phyloP scores from a whole-genome alignment of 2,888 invertebrate species.

The Tenthredo notha region DNA sequence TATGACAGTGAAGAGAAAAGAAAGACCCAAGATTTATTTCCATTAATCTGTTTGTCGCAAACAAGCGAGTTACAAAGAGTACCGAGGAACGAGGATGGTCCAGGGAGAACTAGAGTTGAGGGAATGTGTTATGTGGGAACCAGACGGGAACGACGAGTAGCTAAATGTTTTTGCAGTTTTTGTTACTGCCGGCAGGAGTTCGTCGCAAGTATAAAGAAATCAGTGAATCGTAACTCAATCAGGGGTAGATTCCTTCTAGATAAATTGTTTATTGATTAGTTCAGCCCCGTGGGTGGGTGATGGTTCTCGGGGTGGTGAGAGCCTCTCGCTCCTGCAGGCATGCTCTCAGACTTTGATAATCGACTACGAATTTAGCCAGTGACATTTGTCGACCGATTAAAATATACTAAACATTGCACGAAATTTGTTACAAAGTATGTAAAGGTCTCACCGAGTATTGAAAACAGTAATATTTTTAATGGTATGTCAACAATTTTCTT shows the following conservation, averaged over 20 bases:
- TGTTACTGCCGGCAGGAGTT: conserved; percentile 24
- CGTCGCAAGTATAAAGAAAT: conserved; percentile 53
- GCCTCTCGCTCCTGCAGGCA: conserved; percentile 4
- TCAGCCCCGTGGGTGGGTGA: conserved; percentile 27
- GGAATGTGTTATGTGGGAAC: conserved; percentile 50
- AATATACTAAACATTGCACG: too few species aligned
- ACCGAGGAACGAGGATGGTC: conserved; percentile 18
- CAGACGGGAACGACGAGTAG: conserved; percentile 47
- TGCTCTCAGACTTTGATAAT: neutral
- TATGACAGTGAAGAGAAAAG: neutral
- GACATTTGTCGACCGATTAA: neutral
- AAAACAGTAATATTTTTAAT: too few species aligned
- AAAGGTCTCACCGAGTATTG: too few species aligned
- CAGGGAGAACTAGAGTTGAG: conserved; percentile 44
- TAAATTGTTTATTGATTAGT: conserved; percentile 57
- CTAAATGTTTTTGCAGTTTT: conserved; percentile 54
- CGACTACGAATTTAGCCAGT: neutral
- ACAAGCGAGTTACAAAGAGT: conserved; percentile 32
- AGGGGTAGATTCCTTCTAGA: conserved; percentile 55
- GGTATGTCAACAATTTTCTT: too few species aligned
- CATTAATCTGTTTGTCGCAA: conserved; percentile 28
- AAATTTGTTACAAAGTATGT: too few species aligned
- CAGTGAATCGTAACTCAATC: conserved; percentile 57
- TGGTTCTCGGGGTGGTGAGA: conserved; percentile 29
- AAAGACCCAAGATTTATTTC: conserved; percentile 3